Conservation (phyloP, 2,888 invertebrate genomes). For the Trissoscelio sp. region DNA sequence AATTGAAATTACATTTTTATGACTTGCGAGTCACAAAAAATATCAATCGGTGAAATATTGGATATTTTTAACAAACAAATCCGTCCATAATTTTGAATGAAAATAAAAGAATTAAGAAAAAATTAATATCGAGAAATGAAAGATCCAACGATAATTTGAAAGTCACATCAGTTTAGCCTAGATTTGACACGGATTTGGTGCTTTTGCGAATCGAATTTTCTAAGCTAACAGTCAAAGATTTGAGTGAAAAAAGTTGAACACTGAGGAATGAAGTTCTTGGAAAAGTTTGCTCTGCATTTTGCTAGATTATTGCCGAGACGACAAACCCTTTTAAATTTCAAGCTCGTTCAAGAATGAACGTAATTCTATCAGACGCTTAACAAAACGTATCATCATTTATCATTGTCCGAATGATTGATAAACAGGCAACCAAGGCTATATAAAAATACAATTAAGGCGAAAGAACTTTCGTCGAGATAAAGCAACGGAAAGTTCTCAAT, state of each 20-base stretch:
- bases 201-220: slow-evolving; percentile 19
- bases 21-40: too few species aligned
- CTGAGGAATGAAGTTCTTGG: slow-evolving; percentile 23
- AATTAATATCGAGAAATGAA: too few species aligned
- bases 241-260: neutral
- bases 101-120: too few species aligned
- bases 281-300: slow-evolving; percentile 29
- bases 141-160: too few species aligned
- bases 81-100: too few species aligned
- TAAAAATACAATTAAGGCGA: slow-evolving; percentile 50
- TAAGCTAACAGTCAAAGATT: slow-evolving; percentile 17
- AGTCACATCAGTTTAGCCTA: too few species aligned
- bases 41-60: too few species aligned
- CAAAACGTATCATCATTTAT: slow-evolving; percentile 49
- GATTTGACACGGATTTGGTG: neutral
- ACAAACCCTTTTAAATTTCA: slow-evolving; percentile 41
- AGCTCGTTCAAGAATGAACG: slow-evolving; percentile 20
- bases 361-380: slow-evolving; percentile 39
- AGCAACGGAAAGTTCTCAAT: slow-evolving; percentile 38
- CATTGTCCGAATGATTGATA: slow-evolving; percentile 57
- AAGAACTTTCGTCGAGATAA: slow-evolving; percentile 13
- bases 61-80: too few species aligned
- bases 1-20: too few species aligned
- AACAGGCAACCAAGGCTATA: slow-evolving; percentile 26
- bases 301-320: slow-evolving; percentile 22